Evolutionary conservation across 2,113 vertebrate genomes (phyloP).

Genomic region (Pao palembangensis): DNA sequence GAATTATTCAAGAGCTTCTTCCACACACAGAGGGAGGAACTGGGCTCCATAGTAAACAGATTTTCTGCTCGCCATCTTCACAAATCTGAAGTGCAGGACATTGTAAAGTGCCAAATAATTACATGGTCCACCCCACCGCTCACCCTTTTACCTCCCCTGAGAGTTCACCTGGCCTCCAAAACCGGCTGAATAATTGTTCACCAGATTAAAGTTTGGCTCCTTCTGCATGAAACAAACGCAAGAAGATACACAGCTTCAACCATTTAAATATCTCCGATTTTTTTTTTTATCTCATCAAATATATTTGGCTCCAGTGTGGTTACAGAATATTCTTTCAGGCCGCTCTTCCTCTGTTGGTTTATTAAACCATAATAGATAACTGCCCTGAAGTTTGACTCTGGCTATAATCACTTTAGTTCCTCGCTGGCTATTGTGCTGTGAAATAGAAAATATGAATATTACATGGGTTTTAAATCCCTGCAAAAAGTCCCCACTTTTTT

Average conservation of each 20-base stretch:
- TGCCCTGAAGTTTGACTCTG: constrained; percentile 56
- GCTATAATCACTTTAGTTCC: constrained; percentile 71
- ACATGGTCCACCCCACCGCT: constrained; percentile 47
- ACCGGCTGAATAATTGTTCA: constrained; percentile 45
- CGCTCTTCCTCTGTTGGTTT: constrained; percentile 58
- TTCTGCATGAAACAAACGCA: constrained; percentile 19
- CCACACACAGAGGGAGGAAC: constrained; percentile 66
- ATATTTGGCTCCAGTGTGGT: constrained; percentile 40
- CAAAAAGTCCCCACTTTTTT: constrained; percentile 45
- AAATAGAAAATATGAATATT: constrained; percentile 72
- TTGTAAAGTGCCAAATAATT: constrained; percentile 68
- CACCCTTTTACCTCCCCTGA: constrained; percentile 40
- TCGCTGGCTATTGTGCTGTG: constrained; percentile 63
- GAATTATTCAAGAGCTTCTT: constrained; percentile 77
- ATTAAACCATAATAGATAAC: constrained; percentile 63
- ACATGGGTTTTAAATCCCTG: constrained; percentile 68
- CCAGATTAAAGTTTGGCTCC: constrained; percentile 43
- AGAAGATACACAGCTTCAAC: constrained; percentile 32
- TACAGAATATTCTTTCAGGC: constrained; percentile 34
- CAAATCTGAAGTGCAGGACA: constrained; percentile 71
- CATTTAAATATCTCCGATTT: constrained; percentile 29
- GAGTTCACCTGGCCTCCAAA: constrained; percentile 51
- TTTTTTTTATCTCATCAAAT: constrained; percentile 50
- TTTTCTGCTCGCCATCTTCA: constrained; percentile 74
- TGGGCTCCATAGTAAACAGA: constrained; percentile 77